Base-by-base conservation (phyloP, 2,797 vertebrate species). In the Poeciliopsis gracilis region DNA sequence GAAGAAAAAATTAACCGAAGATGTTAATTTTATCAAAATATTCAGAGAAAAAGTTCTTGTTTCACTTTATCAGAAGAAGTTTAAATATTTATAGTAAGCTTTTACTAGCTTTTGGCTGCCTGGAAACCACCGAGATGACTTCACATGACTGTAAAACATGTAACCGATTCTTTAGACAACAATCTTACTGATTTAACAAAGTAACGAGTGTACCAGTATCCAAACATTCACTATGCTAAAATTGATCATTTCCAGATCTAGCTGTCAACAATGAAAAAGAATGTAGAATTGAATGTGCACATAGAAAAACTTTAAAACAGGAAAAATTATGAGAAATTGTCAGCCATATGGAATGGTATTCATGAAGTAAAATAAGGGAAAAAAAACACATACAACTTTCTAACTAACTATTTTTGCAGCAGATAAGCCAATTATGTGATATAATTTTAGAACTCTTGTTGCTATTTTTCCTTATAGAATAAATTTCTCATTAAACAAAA, bases 351-450 rank as follows among this genome's bases (percentile, higher is more conserved):
- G 46, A 47, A 18, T n/a, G 25, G 8, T 25, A n/a, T 12, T 75
- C 2, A 7, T 36, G 2, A 38, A 25, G 28, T 1, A 25, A 6
- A 46, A 30, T 4, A 33, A 46, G 30, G 6, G 1, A 23, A 8
- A 33, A 47, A 18, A 23, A 23, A 8, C 13, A 46, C 15, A 30
- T 4, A 23, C 33, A 43, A 61, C 18, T 4, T 66, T 47, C 6
- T n/a, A 70, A 82, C 38, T 13, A 63, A 63, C 55, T 11, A 59
- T 46, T 77, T 77, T 63, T 59, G 3, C 47, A 36, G 55, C 51
- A 73, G 12, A 25, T 33, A 70, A 69, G 20, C 18, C 49, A 51
- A 23, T 51, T 51, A 51, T 51, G 49, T 51, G 23, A 84, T 11
- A 73, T 55, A 28, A 59, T 43, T 51, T 2, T 2, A 74, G 0